Evolutionary conservation across 2,113 vertebrate genomes (phyloP).

Genomic region (Eulemur macaco): DNA sequence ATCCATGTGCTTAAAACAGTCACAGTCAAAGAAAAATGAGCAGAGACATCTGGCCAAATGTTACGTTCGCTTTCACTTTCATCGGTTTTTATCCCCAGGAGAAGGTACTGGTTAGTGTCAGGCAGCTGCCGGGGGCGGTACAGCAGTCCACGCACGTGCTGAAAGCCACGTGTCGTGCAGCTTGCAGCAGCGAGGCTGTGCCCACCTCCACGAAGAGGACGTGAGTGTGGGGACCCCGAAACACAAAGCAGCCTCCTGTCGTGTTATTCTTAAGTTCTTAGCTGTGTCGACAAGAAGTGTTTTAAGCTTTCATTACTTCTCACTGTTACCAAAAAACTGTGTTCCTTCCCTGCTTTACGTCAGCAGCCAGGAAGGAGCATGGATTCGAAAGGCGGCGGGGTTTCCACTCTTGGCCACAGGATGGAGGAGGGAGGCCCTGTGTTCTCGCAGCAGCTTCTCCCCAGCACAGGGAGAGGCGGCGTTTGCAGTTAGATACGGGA

Average conservation of each 20-base stretch:
- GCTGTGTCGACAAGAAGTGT: background rate
- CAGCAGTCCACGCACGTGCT: fast-evolving
- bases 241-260: too few species aligned
- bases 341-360: too few species aligned
- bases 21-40: background rate
- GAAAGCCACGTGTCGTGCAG: background rate
- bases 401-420: too few species aligned
- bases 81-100: background rate
- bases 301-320: background rate
- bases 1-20: background rate
- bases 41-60: background rate
- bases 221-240: background rate
- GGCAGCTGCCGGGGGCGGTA: background rate
- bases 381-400: too few species aligned
- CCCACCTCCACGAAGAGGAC: too few species aligned
- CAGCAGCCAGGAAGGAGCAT: too few species aligned
- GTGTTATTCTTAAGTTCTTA: background rate
- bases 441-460: fast-evolving
- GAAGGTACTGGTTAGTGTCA: background rate
- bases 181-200: background rate
- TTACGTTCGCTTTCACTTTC: background rate
- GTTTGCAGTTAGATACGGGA: too few species aligned
- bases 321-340: too few species aligned
- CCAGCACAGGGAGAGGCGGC: too few species aligned
- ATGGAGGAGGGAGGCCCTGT: too few species aligned